Conservation (phyloP, 1,140 invertebrate genomes). For the Heterodera schachtii region DNA sequence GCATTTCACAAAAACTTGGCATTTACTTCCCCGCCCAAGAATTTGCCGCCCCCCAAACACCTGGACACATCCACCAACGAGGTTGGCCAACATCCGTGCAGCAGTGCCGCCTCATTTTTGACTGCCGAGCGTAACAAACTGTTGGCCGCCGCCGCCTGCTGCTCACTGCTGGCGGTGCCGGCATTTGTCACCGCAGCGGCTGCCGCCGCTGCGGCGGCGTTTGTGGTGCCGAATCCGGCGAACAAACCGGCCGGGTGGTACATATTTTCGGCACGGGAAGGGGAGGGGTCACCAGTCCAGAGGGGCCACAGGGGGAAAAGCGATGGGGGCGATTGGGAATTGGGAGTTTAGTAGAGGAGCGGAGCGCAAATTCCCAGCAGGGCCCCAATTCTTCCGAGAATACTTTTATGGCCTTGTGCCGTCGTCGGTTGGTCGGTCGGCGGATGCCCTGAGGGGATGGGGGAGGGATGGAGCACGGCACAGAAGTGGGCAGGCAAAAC, state of each 20-base stretch:
- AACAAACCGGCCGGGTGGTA: conserved; percentile 29
- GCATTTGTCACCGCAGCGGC: too few species aligned
- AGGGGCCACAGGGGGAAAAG: neutral
- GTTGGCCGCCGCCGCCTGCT: too few species aligned
- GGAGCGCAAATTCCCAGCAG: conserved; percentile 25
- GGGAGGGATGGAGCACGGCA: too few species aligned
- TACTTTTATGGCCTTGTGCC: conserved; percentile 22
- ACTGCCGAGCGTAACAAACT: conserved; percentile 19
- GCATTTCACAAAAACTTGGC: too few species aligned
- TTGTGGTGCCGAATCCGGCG: conserved; percentile 15
- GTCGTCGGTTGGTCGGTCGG: neutral
- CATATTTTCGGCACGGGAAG: conserved; percentile 6
- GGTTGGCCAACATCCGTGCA: conserved; percentile 8
- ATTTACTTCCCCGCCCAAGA: too few species aligned
- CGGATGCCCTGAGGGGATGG: too few species aligned
- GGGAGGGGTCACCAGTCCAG: too few species aligned
- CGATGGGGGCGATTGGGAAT: neutral
- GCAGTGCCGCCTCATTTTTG: conserved; percentile 8
- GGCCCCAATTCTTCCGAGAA: conserved; percentile 31
- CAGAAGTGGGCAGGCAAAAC: too few species aligned
- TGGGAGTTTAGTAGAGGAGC: conserved; percentile 1
- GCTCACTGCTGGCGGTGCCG: conserved; percentile 2
- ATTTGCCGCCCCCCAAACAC: neutral
- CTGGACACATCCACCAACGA: conserved; percentile 17
- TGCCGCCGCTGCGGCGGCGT: too few species aligned